phyloP scores from a whole-genome alignment of 2,888 invertebrate genomes.

The Empis stercorea region DNA sequence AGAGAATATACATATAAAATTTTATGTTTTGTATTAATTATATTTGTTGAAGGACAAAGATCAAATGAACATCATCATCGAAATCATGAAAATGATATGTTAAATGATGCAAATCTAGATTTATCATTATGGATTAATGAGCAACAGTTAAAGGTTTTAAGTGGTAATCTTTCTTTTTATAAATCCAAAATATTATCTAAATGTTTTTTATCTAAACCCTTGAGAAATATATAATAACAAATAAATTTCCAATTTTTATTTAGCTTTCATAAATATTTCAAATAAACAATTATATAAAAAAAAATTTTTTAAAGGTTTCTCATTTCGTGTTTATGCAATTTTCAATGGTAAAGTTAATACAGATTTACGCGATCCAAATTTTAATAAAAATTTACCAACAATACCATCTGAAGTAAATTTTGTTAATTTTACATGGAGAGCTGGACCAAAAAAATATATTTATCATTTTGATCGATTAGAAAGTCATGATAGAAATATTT shows the following conservation, averaged over 20 bases:
- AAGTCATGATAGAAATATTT: constrained; percentile 69
- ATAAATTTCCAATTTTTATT: too few species aligned
- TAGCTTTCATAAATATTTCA: too few species aligned
- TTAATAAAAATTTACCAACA: constrained; percentile 76
- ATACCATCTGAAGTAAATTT: constrained; percentile 86
- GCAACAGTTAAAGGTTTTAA: constrained; percentile 81
- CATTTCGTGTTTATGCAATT: constrained; percentile 83
- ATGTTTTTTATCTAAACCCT: background rate
- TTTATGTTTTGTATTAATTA: too few species aligned
- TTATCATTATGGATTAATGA: constrained; percentile 83
- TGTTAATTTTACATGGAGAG: constrained; percentile 85
- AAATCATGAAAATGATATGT: constrained; percentile 19
- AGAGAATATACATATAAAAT: too few species aligned
- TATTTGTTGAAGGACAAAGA: too few species aligned
- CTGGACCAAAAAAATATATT: constrained; percentile 62
- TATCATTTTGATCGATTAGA: constrained; percentile 79
- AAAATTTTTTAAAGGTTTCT: constrained; percentile 46
- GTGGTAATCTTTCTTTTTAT: constrained; percentile 45
- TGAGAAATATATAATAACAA: too few species aligned
- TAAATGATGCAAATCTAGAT: constrained; percentile 35
- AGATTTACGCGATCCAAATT: constrained; percentile 78
- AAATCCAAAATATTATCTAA: background rate
- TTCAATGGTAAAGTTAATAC: constrained; percentile 73
- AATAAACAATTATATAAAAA: background rate
- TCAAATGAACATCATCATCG: background rate